Base-by-base conservation (phyloP, 2,888 invertebrate species). In the Ectemnius cavifrons region DNA sequence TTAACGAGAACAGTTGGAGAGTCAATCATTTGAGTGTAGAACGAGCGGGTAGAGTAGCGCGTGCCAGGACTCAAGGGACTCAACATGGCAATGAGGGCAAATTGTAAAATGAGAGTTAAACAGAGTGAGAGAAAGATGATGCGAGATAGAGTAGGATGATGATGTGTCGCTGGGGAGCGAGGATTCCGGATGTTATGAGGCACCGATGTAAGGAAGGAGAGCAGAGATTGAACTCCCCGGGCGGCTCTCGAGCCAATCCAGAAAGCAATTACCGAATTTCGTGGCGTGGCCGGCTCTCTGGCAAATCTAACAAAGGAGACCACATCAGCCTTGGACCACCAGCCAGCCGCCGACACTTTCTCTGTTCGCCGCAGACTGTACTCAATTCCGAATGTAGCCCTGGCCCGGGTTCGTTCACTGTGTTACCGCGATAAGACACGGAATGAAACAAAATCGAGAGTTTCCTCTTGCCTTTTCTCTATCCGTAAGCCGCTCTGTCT, bases 251-350 rank as follows among this genome's bases (percentile, higher is more conserved):
- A 78, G 80, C 83, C 86, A 86, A 87, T 85, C 82, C 82, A 81
- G 83, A 86, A 87, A 87, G 86, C 86, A 87, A 87, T 87, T 87
- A 86, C 84, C 81, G 84, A 86, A 87, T 86, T 87, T 87, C 84
- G 37, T 37, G 82, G 79, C 80, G 81, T 81, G 67, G 74, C 67
- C 73, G 78, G 59, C 75, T 68, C 80, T 75, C 72, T 72, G 59
- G 66, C 56, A 75, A 52, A 71, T 77, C 80, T 82, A 78, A 82
- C 82, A 82, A 82, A 82, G 80, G 81, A 37, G 82, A 77, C 76
- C 63, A 74, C 27, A 59, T 69, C 81, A 76, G 77, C 77, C 75
- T 67, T 57, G 58, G 14, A 59, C 37, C 37, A 37, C 37, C 37
- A 37, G 37, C 8, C 37, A 11, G 37, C 37, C 37, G 37, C 37